These are phyloP conservation scores for Patiria miniata DNA, from an alignment of 35 echinoderm and acorn worm species.

Conservation along the genomic window DNA sequence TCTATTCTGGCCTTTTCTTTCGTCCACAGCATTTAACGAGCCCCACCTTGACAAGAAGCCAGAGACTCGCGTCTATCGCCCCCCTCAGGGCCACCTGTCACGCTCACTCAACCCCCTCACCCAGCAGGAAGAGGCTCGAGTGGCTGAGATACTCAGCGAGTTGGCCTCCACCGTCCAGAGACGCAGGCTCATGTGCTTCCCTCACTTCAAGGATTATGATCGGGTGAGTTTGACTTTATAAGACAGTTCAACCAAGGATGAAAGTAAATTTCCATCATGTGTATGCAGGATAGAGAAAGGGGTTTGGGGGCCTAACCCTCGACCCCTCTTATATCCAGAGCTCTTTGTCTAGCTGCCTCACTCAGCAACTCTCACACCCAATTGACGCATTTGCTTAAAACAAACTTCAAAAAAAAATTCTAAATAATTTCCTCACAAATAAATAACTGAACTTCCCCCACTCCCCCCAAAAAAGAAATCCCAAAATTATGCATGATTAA, in stretches of 20 bases:
- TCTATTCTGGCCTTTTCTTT: too few relatives aligned
- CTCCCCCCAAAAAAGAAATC: too few relatives aligned
- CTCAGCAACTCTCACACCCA: too few relatives aligned
- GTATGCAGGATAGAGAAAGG: neutral
- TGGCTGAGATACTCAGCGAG: constrained; percentile 46
- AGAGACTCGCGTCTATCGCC: constrained; percentile 70
- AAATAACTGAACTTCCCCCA: too few relatives aligned
- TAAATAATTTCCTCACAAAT: too few relatives aligned
- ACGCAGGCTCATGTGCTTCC: constrained; percentile 82
- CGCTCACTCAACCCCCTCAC: constrained; percentile 63
- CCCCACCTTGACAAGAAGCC: constrained; percentile 96
- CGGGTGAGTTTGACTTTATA: constrained; percentile 55
- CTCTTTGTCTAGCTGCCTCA: neutral
- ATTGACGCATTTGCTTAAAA: too few relatives aligned
- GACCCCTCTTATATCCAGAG: neutral
- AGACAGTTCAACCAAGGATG: too few relatives aligned
- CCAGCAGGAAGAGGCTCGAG: constrained; percentile 43
- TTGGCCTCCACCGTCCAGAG: constrained; percentile 68
- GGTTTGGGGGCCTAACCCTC: neutral
- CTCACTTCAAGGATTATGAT: constrained; percentile 94
- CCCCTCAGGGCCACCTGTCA: constrained; percentile 80
- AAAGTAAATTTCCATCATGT: neutral
- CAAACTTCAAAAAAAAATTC: too few relatives aligned
- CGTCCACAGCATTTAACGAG: constrained; percentile 84
- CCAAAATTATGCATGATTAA: too few relatives aligned